These are phyloP conservation scores for Semaprochilodus insignis DNA, from an alignment of 2,797 vertebrate species.

Conservation along the genomic window DNA sequence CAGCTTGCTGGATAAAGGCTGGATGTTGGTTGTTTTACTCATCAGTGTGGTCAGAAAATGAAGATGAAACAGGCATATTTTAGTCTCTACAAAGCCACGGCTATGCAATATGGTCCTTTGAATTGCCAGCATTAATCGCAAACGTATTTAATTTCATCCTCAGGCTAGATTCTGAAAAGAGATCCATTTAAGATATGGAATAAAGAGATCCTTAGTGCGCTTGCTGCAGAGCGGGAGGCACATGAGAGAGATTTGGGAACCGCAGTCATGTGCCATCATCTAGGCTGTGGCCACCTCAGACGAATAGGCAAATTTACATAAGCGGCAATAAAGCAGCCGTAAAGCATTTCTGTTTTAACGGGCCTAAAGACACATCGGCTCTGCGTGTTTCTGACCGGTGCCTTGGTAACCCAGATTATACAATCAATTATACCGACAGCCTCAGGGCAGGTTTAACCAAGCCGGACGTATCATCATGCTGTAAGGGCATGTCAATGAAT, in stretches of 20 bases:
- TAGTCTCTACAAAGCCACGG: background rate
- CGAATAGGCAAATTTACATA: constrained; percentile 20
- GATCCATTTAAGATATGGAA: constrained; percentile 3
- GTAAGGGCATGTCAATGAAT: constrained; percentile 19
- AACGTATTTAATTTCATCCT: constrained; percentile 2
- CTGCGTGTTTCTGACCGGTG: constrained; percentile 36
- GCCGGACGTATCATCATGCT: constrained; percentile 15
- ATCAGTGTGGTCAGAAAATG: background rate
- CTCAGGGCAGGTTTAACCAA: constrained; percentile 20
- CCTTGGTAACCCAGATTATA: constrained; percentile 45
- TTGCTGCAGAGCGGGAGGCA: background rate
- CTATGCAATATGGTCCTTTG: background rate
- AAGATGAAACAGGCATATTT: background rate
- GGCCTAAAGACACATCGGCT: constrained; percentile 34
- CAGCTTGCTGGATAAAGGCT: background rate
- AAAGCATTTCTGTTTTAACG: constrained; percentile 42
- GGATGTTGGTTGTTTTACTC: background rate
- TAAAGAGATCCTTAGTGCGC: background rate
- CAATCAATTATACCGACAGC: constrained; percentile 36
- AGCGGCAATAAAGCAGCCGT: constrained; percentile 13
- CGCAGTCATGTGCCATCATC: constrained; percentile 34
- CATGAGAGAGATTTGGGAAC: constrained; percentile 35
- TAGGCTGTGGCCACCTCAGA: background rate
- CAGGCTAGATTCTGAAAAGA: background rate
- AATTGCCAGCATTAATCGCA: background rate